Conservation (phyloP, 2,888 invertebrate genomes). For the Brachynemurus nebulosus region DNA sequence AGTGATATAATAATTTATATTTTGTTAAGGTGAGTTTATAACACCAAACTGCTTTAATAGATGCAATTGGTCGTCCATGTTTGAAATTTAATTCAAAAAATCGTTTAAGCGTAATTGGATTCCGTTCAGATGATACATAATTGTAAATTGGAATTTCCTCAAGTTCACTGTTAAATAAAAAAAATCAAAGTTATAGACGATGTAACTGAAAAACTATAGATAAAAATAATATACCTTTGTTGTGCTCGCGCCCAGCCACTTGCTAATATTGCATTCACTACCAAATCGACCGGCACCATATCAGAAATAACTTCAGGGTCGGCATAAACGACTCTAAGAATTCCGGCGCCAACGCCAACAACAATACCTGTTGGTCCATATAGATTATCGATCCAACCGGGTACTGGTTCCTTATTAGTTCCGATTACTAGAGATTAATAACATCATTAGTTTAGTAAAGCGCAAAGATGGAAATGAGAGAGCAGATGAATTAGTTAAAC, state of each 20-base stretch:
- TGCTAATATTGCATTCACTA: conserved; percentile 44
- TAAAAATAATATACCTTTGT: not conserved
- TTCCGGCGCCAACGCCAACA: conserved; percentile 39
- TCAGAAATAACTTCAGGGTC: conserved; percentile 40
- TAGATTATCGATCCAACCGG: conserved; percentile 54
- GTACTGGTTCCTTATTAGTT: conserved; percentile 1
- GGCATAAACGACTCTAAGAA: conserved; percentile 43
- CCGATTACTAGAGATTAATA: conserved; percentile 5
- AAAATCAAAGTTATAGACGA: not conserved
- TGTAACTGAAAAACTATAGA: not conserved
- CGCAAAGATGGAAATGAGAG: too few relatives aligned
- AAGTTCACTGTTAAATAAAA: not conserved
- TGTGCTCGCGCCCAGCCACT: conserved; percentile 35
- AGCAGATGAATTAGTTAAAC: too few relatives aligned
- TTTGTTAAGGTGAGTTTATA: conserved; percentile 33
- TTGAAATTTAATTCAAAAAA: conserved; percentile 21
- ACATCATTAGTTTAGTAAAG: too few relatives aligned
- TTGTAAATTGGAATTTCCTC: conserved; percentile 1
- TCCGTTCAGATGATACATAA: conserved; percentile 3
- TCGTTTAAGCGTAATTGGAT: not conserved
- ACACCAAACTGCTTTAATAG: conserved; percentile 25
- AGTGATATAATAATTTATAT: conserved; percentile 26
- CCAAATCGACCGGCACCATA: conserved; percentile 53
- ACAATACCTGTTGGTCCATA: conserved; percentile 49
- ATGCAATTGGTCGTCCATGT: conserved; percentile 24